Evolutionary conservation across 1,140 invertebrate genomes (phyloP).

Genomic region (Pygmarrhopalites habei): DNA sequence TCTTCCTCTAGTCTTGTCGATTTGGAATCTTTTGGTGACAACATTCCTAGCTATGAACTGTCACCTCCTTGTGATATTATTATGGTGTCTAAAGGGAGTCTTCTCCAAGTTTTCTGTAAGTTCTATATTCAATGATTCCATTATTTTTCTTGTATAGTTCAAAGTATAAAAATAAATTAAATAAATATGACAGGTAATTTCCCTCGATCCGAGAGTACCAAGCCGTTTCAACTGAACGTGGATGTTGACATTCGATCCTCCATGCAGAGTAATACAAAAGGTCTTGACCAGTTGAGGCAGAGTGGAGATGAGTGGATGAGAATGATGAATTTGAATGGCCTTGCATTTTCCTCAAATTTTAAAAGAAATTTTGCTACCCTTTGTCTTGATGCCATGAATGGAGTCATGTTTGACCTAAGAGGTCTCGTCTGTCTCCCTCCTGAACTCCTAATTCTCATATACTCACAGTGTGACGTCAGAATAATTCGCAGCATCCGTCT

Average conservation of each 20-base stretch:
- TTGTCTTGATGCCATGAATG: constrained; percentile 1
- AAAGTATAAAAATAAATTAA: not conserved
- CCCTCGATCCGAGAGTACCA: not conserved
- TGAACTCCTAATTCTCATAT: not conserved
- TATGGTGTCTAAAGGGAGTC: not conserved
- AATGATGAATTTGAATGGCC: not conserved
- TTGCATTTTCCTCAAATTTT: not conserved
- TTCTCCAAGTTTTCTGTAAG: not conserved
- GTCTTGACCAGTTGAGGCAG: not conserved
- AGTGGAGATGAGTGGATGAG: not conserved
- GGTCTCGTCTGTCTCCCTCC: constrained; percentile 4
- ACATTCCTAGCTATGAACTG: not conserved
- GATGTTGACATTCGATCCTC: not conserved
- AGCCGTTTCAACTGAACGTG: not conserved
- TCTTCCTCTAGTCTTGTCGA: not conserved
- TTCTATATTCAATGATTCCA: not conserved
- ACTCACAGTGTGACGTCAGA: not conserved
- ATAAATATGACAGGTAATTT: constrained; percentile 6
- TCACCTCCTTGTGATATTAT: not conserved
- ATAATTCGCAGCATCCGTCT: not conserved
- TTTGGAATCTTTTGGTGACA: not conserved
- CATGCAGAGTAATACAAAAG: not conserved
- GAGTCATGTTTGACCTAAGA: not conserved
- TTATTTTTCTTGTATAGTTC: not conserved
- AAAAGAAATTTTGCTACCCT: not conserved